Conservation (phyloP, 1,140 invertebrate species). For the Drosophila kanapiae region DNA sequence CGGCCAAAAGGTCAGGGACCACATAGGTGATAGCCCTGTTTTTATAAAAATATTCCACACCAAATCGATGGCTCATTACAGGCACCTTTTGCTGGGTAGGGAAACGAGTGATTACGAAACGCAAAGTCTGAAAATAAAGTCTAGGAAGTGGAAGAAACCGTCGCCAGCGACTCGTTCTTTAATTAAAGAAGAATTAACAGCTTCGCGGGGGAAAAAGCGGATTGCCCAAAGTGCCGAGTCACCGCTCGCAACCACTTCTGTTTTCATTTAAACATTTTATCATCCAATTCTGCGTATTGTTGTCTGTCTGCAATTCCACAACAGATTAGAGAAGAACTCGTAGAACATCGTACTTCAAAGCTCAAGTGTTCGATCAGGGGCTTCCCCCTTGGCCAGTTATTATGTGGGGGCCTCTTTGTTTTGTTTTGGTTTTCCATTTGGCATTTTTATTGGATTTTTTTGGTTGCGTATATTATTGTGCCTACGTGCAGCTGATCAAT, state of each 20-base stretch:
- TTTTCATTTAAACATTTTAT: conserved; percentile 65
- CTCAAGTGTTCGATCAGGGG: conserved; percentile 36
- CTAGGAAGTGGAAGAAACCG: conserved; percentile 65
- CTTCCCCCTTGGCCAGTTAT: conserved; percentile 25
- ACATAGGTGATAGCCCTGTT: neutral
- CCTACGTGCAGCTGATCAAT: conserved; percentile 47
- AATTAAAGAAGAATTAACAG: conserved; percentile 79
- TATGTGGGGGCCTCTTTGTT: conserved; percentile 23
- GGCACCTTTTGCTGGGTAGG: conserved; percentile 5
- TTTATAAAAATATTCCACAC: neutral
- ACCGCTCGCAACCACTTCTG: conserved; percentile 51
- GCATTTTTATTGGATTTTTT: conserved; percentile 3
- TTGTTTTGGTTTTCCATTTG: conserved; percentile 28
- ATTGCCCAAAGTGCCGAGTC: conserved; percentile 65
- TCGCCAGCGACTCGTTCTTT: conserved; percentile 66
- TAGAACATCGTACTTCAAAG: conserved; percentile 31
- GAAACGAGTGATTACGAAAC: conserved; percentile 51
- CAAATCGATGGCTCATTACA: conserved; percentile 31
- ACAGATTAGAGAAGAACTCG: conserved; percentile 24
- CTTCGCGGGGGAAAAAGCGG: conserved; percentile 64
- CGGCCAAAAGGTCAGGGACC: conserved; percentile 28
- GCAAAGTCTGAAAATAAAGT: conserved; percentile 33
- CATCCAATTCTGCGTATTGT: conserved; percentile 46
- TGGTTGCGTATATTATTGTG: conserved; percentile 34
- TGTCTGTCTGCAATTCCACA: conserved; percentile 28